phyloP scores from a whole-genome alignment of 1,140 invertebrate species.

The Drosophila watanabei region DNA sequence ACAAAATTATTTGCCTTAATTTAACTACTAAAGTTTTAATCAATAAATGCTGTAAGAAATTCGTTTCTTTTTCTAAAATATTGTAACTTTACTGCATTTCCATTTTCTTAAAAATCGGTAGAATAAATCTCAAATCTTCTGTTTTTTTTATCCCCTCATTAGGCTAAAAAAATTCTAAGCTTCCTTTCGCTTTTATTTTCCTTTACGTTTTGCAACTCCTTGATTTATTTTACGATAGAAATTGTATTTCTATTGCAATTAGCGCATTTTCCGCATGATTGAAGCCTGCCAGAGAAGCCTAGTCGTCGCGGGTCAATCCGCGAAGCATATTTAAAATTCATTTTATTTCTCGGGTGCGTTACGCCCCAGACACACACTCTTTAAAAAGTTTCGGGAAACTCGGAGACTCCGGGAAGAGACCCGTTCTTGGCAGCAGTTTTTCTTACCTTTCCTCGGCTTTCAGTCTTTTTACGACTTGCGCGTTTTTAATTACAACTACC shows the following conservation, averaged over 20 bases:
- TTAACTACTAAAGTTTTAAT: no score
- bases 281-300: conserved; percentile 59
- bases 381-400: conserved; percentile 12
- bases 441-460: conserved; percentile 54
- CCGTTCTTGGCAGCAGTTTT: conserved; percentile 61
- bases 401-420: conserved; percentile 20
- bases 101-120: background rate
- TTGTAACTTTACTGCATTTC: background rate
- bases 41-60: no score
- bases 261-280: conserved; percentile 76
- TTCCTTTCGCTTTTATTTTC: background rate
- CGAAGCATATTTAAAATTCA: conserved; percentile 73
- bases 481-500: conserved; percentile 81
- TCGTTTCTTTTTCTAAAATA: no score
- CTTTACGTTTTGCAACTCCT: background rate
- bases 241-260: conserved; percentile 82
- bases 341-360: conserved; percentile 65
- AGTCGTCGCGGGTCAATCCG: conserved; percentile 36
- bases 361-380: conserved; percentile 66
- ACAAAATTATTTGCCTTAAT: no score
- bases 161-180: background rate
- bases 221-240: conserved; percentile 69
- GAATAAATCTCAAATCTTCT: background rate
- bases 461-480: conserved; percentile 76
- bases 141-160: background rate